phyloP scores from a whole-genome alignment of 2,888 invertebrate genomes.

The Selenia dentaria region DNA sequence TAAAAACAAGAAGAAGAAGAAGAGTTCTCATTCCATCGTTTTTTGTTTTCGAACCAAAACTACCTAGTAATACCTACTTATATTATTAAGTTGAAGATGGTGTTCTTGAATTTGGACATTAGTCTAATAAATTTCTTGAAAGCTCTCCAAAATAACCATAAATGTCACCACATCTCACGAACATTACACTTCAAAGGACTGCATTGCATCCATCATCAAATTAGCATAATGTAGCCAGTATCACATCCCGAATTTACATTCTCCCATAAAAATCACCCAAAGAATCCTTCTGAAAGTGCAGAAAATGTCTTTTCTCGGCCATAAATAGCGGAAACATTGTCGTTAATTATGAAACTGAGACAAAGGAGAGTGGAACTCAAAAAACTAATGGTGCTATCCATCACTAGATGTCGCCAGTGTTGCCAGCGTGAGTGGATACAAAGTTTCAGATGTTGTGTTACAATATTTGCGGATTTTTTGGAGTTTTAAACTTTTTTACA shows the following conservation, averaged over 20 bases:
- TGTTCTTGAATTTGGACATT: too few species aligned
- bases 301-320: slow-evolving; percentile 12
- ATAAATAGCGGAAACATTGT: slow-evolving; percentile 23
- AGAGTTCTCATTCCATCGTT: too few species aligned
- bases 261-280: slow-evolving; percentile 8
- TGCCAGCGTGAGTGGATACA: background rate
- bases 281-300: slow-evolving; percentile 8
- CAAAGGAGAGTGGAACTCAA: slow-evolving; percentile 16
- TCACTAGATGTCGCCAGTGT: slow-evolving; percentile 22
- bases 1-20: too few species aligned
- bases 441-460: slow-evolving; percentile 1
- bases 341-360: slow-evolving; percentile 25
- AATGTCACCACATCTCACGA: too few species aligned
- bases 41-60: too few species aligned
- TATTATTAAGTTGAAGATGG: too few species aligned
- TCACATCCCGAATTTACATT: background rate
- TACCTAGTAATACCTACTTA: too few species aligned
- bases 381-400: slow-evolving; percentile 25
- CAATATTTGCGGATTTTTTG: background rate
- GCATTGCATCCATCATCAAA: background rate
- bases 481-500: background rate
- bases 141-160: too few species aligned
- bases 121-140: too few species aligned
- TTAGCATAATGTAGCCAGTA: background rate
- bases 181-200: too few species aligned